phyloP scores from a whole-genome alignment of 2,113 vertebrate species.

The Coreoperca whiteheadi region DNA sequence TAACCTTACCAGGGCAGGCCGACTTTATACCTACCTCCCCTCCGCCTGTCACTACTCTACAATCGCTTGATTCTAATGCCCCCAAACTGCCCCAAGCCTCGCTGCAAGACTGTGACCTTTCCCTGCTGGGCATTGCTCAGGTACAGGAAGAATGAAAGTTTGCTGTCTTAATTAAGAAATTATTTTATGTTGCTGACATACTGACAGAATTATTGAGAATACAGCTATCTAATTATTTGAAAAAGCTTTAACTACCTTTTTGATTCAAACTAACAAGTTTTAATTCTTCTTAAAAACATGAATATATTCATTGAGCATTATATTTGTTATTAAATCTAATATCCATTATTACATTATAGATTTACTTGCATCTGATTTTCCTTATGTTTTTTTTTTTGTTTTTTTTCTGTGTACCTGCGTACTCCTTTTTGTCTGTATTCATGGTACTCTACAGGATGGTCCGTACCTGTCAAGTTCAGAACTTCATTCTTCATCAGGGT shows the following conservation, averaged over 20 bases:
- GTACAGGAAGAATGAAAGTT: slow-evolving; percentile 77
- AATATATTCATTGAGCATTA: slow-evolving; percentile 2
- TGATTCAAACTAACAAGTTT: slow-evolving; percentile 54
- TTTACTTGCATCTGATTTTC: slow-evolving; percentile 29
- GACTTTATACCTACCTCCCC: slow-evolving; percentile 77
- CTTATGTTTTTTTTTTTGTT: slow-evolving; percentile 50
- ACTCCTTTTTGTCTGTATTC: slow-evolving; percentile 51
- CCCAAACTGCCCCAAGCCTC: slow-evolving; percentile 80
- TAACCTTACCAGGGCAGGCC: slow-evolving; percentile 69
- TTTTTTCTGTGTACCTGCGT: slow-evolving; percentile 52
- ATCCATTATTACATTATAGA: not conserved
- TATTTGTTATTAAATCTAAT: slow-evolving; percentile 17
- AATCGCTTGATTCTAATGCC: slow-evolving; percentile 81
- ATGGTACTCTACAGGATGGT: slow-evolving; percentile 76
- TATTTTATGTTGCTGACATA: slow-evolving; percentile 27
- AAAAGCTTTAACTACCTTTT: slow-evolving; percentile 27
- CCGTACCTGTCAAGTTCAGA: slow-evolving; percentile 72
- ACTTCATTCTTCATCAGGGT: slow-evolving; percentile 79
- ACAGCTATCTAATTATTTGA: slow-evolving; percentile 35
- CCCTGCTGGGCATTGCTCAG: slow-evolving; percentile 83
- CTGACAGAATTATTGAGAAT: slow-evolving; percentile 20
- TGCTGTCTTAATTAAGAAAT: slow-evolving; percentile 26
- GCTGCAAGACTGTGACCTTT: slow-evolving; percentile 84
- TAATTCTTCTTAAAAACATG: slow-evolving; percentile 32
- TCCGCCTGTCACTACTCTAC: slow-evolving; percentile 75